Conservation (phyloP, 2,888 invertebrate species). For the Oscheius sp. region DNA sequence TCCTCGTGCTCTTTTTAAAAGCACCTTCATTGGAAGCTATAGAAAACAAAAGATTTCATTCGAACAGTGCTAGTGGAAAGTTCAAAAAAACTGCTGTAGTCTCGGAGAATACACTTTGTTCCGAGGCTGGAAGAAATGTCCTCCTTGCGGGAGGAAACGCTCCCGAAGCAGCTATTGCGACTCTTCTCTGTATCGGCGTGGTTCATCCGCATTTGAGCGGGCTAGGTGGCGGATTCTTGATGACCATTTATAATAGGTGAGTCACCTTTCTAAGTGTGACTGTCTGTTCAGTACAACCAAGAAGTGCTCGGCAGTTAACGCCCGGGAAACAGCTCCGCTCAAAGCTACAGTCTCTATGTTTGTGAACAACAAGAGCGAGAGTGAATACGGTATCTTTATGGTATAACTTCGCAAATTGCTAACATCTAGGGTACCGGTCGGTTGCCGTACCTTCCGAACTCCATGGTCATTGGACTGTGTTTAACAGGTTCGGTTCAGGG, state of each 20-base stretch:
- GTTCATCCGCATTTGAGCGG: slow-evolving; percentile 51
- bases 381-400: slow-evolving; percentile 18
- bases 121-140: slow-evolving; percentile 46
- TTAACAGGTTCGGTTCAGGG: slow-evolving; percentile 50
- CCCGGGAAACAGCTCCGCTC: slow-evolving; percentile 76
- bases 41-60: slow-evolving; percentile 4
- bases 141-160: slow-evolving; percentile 48
- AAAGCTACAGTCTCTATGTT: slow-evolving; percentile 77
- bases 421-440: slow-evolving; percentile 45
- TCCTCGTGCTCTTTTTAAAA: slow-evolving; percentile 32
- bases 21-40: background rate
- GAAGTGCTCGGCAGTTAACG: slow-evolving; percentile 73
- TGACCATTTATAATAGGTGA: slow-evolving; percentile 48
- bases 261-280: background rate
- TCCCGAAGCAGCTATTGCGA: slow-evolving; percentile 43
- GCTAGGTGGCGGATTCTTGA: slow-evolving; percentile 46
- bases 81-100: slow-evolving; percentile 60
- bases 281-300: slow-evolving; percentile 41
- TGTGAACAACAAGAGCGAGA: slow-evolving; percentile 28
- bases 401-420: background rate
- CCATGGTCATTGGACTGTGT: slow-evolving; percentile 44
- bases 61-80: slow-evolving; percentile 30
- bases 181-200: slow-evolving; percentile 48
- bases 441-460: slow-evolving; percentile 49
- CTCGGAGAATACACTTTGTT: slow-evolving; percentile 72